Base-by-base conservation (phyloP, 2,888 invertebrate species). In the Apotomis turbidana region DNA sequence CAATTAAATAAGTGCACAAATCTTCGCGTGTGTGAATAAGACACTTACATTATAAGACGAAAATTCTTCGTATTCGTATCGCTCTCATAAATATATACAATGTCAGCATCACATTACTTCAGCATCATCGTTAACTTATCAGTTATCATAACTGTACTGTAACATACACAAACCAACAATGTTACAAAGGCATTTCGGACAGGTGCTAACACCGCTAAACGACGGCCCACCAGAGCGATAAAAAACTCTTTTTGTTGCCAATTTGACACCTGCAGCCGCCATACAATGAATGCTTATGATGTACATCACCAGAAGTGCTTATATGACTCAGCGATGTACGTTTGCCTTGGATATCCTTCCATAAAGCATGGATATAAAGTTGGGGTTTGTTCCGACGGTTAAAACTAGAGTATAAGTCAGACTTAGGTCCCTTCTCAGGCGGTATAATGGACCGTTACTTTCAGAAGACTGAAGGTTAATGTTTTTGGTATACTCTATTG, bases 181-280 rank as follows among this genome's bases (percentile, higher is more conserved):
- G 70, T 55, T 66, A 66, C 64, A 52, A 64, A 70, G 49, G 57
- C 36, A 62, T 46, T 71, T 52, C 36, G 71, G 52, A 15, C 49
- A 68, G 46, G 62, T 68, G 71, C 62, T 72, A 72, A 68, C 68
- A 68, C 12, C 58, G 68, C 71, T 72, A 72, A 72, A 72, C 44
- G 57, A 46, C 52, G 9, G n/a, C 54, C 61, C 51, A 63, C 68
- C 58, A 60, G n/a, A 58, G 49, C 55, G 67, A 71, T 70, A 64
- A 68, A 62, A 68, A 64, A 68, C 57, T 70, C 73, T 80, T 79
- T 79, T 78, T 80, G 76, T 76, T 67, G 75, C 64, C 72, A 62
- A 70, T 58, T 74, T 76, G 76, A 79, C 82, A 77, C 80, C 80
- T 79, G 67, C 44, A 41, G 49, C 58, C 67, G 72, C 79, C 76